A percentile compares a stretch with the other conserved stretches of the same genome.
Evolutionary conservation across 2,888 invertebrate genomes (phyloP).

Genomic region (Gari tellinella): DNA sequence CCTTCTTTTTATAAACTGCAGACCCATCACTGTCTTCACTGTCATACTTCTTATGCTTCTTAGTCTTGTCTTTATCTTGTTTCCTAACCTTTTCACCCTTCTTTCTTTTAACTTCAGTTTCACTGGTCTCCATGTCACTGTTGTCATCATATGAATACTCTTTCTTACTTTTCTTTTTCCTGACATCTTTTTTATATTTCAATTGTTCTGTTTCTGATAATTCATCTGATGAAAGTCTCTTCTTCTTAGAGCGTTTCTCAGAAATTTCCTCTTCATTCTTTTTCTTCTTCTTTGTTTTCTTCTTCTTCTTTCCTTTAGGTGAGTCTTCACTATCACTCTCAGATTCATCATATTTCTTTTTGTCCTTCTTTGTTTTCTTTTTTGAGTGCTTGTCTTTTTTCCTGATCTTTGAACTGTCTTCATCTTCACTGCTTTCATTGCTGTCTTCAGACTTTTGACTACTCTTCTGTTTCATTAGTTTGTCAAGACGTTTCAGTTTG

Average conservation of each 20-base stretch:
- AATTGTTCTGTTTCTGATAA: slow-evolving; percentile 20
- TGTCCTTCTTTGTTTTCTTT: slow-evolving; percentile 45
- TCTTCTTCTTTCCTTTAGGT: slow-evolving; percentile 25
- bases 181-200: neutral
- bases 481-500: slow-evolving; percentile 41
- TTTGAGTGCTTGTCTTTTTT: slow-evolving; percentile 36
- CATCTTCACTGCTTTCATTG: slow-evolving; percentile 47
- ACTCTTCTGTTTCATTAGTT: slow-evolving; percentile 41
- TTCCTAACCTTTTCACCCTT: slow-evolving; percentile 10
- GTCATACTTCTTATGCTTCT: slow-evolving; percentile 13
- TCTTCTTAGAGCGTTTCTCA: neutral
- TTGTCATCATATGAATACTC: slow-evolving; percentile 31
- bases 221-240: too few species aligned
- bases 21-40: slow-evolving; percentile 30
- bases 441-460: slow-evolving; percentile 26
- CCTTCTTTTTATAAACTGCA: slow-evolving; percentile 1
- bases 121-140: slow-evolving; percentile 13
- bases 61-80: slow-evolving; percentile 27
- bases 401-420: slow-evolving; percentile 33
- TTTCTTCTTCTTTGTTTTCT: slow-evolving; percentile 42
- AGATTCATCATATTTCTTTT: slow-evolving; percentile 39
- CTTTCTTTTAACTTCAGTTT: slow-evolving; percentile 9
- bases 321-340: slow-evolving; percentile 46
- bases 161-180: slow-evolving; percentile 31
- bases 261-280: slow-evolving; percentile 37